Base-by-base conservation (phyloP, 2,888 invertebrate species). In the Mylabris sibirica region DNA sequence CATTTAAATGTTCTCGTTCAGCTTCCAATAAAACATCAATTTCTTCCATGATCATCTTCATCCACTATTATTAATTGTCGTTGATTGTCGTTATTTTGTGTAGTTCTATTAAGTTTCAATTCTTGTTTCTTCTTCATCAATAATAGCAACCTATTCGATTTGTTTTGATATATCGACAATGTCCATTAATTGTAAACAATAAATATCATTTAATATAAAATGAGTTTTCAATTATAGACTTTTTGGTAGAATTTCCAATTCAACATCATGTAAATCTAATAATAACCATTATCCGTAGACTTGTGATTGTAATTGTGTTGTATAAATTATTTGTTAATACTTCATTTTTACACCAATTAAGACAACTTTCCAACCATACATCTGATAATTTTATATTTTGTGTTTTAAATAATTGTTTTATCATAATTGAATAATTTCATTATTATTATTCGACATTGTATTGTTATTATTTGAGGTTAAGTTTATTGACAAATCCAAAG, bases 261-360 rank as follows among this genome's bases (percentile, higher is more conserved):
- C 88, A 60, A 92, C 88, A 17, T 91, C 89, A 65, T 89, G 86
- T 61, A 92, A 82, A 80, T 92, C 90, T 74, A 89, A 87, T 4
- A 91, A 80, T 60, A 90, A 81, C 92, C 92, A 92, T 78, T 92
- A 92, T 67, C 89, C 87, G 74, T 87, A 89, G 0, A 89, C 90
- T 78, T 88, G 88, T 64, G 83, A 82, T 75, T 88, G 84, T 65
- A 91, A 84, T 26, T 89, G 87, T 68, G 86, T 80, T 24, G 82
- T 85, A 64, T 85, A n/a, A 85, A 70, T 82, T 84, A 57, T 80
- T 79, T 20, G 72, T 69, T 17, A 83, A 79, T 71, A 79, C 80
- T 71, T 88, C 86, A 72, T 85, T 85, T 70, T 85, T 85, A 73
- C 88, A 85, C 82, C 88, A 89, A 68, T 88, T 86, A 60, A 90